Percentiles rank a stretch among this genome's conserved stretches.
phyloP scores from a whole-genome alignment of 2,888 invertebrate genomes.

The Criorhina ranunculi region DNA sequence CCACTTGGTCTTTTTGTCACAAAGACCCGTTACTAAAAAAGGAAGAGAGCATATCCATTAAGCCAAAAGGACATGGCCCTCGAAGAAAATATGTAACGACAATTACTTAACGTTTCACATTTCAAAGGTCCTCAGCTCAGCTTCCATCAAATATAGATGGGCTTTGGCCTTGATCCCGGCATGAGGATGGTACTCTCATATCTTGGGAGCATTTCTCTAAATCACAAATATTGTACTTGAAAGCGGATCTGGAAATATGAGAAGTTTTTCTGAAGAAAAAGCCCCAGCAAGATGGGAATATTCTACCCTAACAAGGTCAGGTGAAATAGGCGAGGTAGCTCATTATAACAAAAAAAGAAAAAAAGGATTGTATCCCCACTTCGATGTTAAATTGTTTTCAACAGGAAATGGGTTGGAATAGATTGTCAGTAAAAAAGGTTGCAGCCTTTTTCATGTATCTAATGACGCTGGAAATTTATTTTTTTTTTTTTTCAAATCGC shows the following conservation, averaged over 20 bases:
- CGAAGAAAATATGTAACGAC: conserved; percentile 13
- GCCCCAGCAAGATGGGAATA: too few species aligned
- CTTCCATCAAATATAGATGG: conserved; percentile 21
- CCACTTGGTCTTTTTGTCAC: conserved; percentile 22
- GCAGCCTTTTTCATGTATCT: too few species aligned
- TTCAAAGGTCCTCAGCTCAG: conserved; percentile 8
- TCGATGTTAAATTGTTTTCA: background rate
- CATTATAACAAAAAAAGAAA: background rate
- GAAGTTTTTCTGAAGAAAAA: background rate
- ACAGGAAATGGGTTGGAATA: background rate
- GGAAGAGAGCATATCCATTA: background rate
- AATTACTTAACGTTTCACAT: conserved; percentile 39
- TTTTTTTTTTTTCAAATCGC: too few species aligned
- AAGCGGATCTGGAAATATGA: background rate
- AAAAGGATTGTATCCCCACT: background rate
- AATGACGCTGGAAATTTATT: too few species aligned
- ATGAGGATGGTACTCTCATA: background rate
- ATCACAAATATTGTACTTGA: conserved; percentile 12
- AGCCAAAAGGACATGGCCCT: background rate
- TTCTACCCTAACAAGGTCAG: background rate
- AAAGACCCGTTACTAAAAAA: conserved; percentile 5
- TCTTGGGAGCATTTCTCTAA: background rate
- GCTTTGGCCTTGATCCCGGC: conserved; percentile 22
- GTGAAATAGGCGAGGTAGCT: background rate
- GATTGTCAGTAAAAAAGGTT: background rate